Evolutionary conservation across 2,888 invertebrate genomes (phyloP).

Genomic region (Syritta pipiens): DNA sequence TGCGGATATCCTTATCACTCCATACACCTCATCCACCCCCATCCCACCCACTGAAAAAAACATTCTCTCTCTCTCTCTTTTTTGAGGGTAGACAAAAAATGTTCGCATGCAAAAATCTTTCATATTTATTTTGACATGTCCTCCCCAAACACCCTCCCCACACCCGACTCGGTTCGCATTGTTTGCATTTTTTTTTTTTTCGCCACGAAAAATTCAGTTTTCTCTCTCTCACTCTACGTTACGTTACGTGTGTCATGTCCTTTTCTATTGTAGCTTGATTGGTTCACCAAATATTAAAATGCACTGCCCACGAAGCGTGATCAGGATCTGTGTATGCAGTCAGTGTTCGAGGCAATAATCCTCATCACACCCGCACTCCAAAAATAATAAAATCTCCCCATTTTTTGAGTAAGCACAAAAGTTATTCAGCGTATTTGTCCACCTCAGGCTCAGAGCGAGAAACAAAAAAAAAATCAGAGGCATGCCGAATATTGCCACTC

Average conservation of each 20-base stretch:
- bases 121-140: conserved; percentile 42
- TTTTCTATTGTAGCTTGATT: conserved; percentile 62
- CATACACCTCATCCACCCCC: not conserved
- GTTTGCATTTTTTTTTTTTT: conserved; percentile 2
- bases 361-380: conserved; percentile 6
- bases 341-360: conserved; percentile 14
- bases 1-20: conserved; percentile 40
- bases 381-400: too few relatives aligned
- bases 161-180: not conserved
- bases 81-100: conserved; percentile 14
- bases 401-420: conserved; percentile 44
- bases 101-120: conserved; percentile 33
- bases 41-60: not conserved
- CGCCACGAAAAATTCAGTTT: not conserved
- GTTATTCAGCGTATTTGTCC: conserved; percentile 18
- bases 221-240: not conserved
- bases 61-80: too few relatives aligned
- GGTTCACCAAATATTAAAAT: conserved; percentile 61
- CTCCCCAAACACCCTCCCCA: not conserved
- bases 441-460: too few relatives aligned
- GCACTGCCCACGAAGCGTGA: conserved; percentile 59
- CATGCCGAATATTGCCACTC: conserved; percentile 26
- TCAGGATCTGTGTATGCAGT: conserved; percentile 42
- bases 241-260: conserved; percentile 24
- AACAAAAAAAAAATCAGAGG: not conserved